Conservation (phyloP, 2,797 vertebrate species). For the Manis crassicaudata region DNA sequence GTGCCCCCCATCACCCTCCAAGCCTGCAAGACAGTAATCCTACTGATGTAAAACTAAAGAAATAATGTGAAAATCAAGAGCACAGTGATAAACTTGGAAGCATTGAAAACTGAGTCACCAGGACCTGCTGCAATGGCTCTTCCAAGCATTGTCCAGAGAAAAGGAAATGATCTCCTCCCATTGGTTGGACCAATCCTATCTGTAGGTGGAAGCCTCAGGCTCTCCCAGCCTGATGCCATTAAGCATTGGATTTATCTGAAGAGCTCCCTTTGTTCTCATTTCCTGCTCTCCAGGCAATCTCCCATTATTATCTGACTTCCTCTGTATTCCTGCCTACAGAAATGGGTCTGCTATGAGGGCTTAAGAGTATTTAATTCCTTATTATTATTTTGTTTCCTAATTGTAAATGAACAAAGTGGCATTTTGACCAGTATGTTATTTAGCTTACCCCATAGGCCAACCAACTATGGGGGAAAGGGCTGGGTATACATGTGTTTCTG, state of each 20-base stretch:
- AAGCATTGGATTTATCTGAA: neutral
- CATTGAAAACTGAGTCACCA: neutral
- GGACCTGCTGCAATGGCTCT: neutral
- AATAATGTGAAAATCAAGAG: neutral
- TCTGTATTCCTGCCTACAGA: slow-evolving; percentile 26
- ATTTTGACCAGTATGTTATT: slow-evolving; percentile 33
- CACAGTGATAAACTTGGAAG: neutral
- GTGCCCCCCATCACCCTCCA: neutral
- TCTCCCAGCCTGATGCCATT: neutral
- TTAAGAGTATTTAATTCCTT: slow-evolving; percentile 47
- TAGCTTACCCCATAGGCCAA: neutral
- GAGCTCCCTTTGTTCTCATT: slow-evolving; percentile 50
- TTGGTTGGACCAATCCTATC: neutral
- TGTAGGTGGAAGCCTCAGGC: neutral
- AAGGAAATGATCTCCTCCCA: neutral
- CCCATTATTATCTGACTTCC: slow-evolving; percentile 46
- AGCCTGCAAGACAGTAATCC: neutral
- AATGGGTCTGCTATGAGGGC: slow-evolving; percentile 47
- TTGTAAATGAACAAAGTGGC: slow-evolving; percentile 33
- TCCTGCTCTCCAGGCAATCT: slow-evolving; percentile 61
- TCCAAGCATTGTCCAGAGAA: neutral
- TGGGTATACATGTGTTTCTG: neutral
- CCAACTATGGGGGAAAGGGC: neutral
- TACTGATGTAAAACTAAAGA: neutral
- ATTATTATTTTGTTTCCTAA: neutral